Evolutionary conservation across 2,888 invertebrate species (phyloP), one percentile per base, ranked within the genome.

Genomic region (Drosophila testacea): DNA sequence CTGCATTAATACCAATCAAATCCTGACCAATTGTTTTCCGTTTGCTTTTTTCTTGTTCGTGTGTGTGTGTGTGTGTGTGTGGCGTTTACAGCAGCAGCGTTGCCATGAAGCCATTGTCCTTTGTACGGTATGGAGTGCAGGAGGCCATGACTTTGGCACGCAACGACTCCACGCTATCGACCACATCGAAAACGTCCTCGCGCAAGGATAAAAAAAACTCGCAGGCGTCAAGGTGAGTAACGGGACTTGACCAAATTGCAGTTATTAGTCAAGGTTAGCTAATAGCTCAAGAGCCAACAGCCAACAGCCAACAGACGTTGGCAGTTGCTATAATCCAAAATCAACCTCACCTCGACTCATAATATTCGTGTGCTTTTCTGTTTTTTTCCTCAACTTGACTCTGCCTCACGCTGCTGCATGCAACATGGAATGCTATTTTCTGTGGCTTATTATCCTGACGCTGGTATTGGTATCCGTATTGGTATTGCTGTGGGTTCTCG

Each of bases 61-160:
- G 30, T 30, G 30, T 30, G 30, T 30, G 30, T 30, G 30, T 32
- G 32, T 32, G 5, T 6, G 32, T 6, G 6, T 32, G 4, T 32
- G 32, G 9, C n/a, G 27, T 9, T 70, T 46, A 6, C 69, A 82
- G 94, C 88, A 93, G 59, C 68, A 76, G 94, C 88, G 94, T 94
- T 77, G 94, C 94, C 78, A 97, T 96, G 93, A 97, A 97, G 91
- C 93, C 92, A 52, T 85, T 93, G 81, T 91, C 93, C 64, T 91
- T 92, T 78, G 92, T 92, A 46, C 91, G 92, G 36, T 92, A 91
- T 48, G 93, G 93, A 36, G 92, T 92, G 52, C 92, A 93, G 83
- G 92, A 92, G 85, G 92, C 93, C 74, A 91, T 93, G 88, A 90
- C 92, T 77, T 87, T 93, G 83, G 91, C 93, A 85, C 91, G 93